Base-by-base conservation (phyloP, 2,113 vertebrate genomes). In the Anseranas semipalmata region DNA sequence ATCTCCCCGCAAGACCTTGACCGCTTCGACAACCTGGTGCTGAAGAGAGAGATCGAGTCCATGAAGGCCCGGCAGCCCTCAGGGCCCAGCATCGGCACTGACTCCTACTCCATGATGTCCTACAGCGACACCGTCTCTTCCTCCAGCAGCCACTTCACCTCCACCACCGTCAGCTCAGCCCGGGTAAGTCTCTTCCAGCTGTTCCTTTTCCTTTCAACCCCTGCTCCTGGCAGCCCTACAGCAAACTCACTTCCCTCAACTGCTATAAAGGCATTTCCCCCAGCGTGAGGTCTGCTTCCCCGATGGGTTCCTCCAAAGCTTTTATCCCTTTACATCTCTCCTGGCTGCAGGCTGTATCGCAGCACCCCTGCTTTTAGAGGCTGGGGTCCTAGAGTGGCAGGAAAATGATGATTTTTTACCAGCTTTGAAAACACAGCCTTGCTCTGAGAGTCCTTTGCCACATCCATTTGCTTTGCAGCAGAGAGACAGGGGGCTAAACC, bases 121-220 rank as follows among this genome's bases (percentile, higher is more conserved):
- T 99, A 98, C 97, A 99, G 99, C 0, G 99, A 99, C 97, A 99
- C 99, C 0, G 92, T 98, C 86, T 99, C 99, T 0, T 99, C 99
- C 52, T 98, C 99, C 3, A 99, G 98, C 96, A 99, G 99, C 98
- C 99, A 98, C 72, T 98, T 99, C 98, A 99, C 99, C 71, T 99
- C 98, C 97, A 99, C 99, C 53, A 99, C 99, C 0, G 98, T 99
- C 97, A 99, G 99, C 98, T 99, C 99, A 0, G 99, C 99, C 45
- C 98, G 99, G 98, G 99, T 99, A 96, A 70, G 99, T 55, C 43
- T 32, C 65, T 41, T 17, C 33, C 19, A 15, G 15, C 43, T 1
- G 1, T 8, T 17, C n/a, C 68, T 33, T 3, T 9, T 13, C 9
- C 59, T 55, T 3, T 18, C 67, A 53, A 19, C 27, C 1, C 59